Base-by-base conservation (phyloP, 2,888 invertebrate species). In the Chymomyza caudatula region DNA sequence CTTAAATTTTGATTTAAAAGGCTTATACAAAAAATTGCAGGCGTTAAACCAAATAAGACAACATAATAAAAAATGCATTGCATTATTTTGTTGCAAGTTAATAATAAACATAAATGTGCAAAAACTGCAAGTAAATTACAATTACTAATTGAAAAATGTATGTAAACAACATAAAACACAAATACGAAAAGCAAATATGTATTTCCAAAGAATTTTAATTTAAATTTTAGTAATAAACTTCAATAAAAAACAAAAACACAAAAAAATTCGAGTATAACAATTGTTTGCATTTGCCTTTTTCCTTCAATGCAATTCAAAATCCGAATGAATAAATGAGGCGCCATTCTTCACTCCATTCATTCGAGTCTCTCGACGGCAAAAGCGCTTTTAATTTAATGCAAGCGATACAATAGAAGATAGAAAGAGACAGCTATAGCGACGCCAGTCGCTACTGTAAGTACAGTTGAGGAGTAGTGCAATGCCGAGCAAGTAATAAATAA, bases 161-260 rank as follows among this genome's bases (percentile, higher is more conserved):
- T 37, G 29, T 1, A 51, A 17, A 51, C 19, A 51, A 53, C 4
- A 11, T 49, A 49, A 22, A 23, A 53, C 25, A 23, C n/a, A 13
- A 53, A 53, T 20, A 5, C 23, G 13, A 22, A 25, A 25, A 13
- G 23, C 17, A 22, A 53, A 71, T 67, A 71, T 71, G 67, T 71
- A 71, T 60, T 71, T 71, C 71, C 63, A 71, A 64, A 71, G 57
- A 57, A 61, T 61, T 71, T 72, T 63, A 56, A 65, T 71, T 71
- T 67, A 60, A 42, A 68, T 64, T 72, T 72, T 71, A 72, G 71
- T 72, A 71, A 71, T 72, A 72, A 71, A 71, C 71, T 72, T 71
- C 65, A 71, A 71, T 71, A 71, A 71, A 71, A 54, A 71, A 52
- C 43, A 37, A 37, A 11, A 63, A 17, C 37, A 57, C 59, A 61